Base-by-base conservation (phyloP, 1,140 invertebrate species). In the Eumaeus atala region DNA sequence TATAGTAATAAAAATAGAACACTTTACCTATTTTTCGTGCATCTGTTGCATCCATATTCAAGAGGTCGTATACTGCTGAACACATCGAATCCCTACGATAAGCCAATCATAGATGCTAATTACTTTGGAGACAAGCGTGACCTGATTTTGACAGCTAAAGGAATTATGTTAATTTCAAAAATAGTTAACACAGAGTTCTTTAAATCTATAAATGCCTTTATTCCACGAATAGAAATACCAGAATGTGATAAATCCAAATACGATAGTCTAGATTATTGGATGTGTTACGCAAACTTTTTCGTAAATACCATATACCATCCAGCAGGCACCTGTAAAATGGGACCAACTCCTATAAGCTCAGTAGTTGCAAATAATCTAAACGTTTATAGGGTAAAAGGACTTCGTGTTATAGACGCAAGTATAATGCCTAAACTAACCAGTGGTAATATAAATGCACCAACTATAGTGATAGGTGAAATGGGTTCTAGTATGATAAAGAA, bases 101-200 rank as follows among this genome's bases (percentile, higher is more conserved):
- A 92, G 44, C 96, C 96, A 0, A 71, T 92, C n/a, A 94, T 98
- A 51, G 90, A 94, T 73, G 91, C 95, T 0, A 94, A 93, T 63
- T 96, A 96, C 72, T 88, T 96, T 44, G 90, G 89, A 8, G 90
- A 95, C 61, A 85, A 90, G 0, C 90, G 92, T 47, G 95, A 96
- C 70, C 86, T 93, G 34, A 7, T 89, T 87, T 3, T 89, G 83
- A 34, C 84, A 93, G 17, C 87, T 92, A 14, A 90, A 91, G 62
- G 93, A 90, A 50, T 75, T 70, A 47, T 76, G 72, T 57, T 85
- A 67, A 51, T 74, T 59, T 58, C 62, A 50, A 57, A 77, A 51
- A 61, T 90, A 47, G 69, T 82, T 1, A 65, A 88, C 5, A 87
- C 88, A 0, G 64, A 72, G 34, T 82, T 72, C 2, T 89, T 89